These are phyloP conservation scores for Sebastes kiyomatsui DNA, from an alignment of 2,797 vertebrate species.

Conservation along the genomic window DNA sequence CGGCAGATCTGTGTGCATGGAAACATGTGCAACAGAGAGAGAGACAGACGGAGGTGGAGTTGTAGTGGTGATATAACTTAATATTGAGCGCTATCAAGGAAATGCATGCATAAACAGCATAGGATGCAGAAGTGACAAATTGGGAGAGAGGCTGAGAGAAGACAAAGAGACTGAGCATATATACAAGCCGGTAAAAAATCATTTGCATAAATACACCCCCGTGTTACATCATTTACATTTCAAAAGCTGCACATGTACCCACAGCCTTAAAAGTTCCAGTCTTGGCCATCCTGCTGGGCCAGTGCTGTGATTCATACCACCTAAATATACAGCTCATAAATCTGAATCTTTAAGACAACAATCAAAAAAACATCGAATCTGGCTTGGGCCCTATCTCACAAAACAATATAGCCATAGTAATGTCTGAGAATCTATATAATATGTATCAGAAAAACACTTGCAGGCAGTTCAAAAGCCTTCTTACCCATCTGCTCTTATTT, in stretches of 20 bases:
- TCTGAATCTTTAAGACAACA: background rate
- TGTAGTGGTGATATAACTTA: background rate
- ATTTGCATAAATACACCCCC: background rate
- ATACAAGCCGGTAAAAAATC: background rate
- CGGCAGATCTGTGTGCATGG: constrained; percentile 17
- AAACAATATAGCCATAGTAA: background rate
- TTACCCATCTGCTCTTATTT: constrained; percentile 6
- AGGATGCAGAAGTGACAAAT: background rate
- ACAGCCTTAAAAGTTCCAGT: constrained; percentile 16
- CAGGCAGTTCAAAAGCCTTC: background rate
- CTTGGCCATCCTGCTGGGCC: background rate
- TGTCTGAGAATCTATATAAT: background rate
- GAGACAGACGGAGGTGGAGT: background rate
- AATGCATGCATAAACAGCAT: background rate
- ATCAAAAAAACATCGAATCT: background rate
- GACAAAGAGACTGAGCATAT: background rate
- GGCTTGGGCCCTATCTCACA: background rate
- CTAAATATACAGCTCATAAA: background rate
- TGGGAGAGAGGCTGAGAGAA: background rate
- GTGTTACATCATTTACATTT: constrained; percentile 25
- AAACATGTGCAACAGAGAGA: constrained; percentile 1
- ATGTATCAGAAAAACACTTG: background rate
- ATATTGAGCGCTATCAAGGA: background rate
- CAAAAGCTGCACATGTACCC: background rate
- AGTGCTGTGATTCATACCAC: constrained; percentile 6